Percentiles rank a stretch among this genome's conserved stretches.
phyloP scores from a whole-genome alignment of 2,113 vertebrate genomes.

The Melanerpes formicivorus region DNA sequence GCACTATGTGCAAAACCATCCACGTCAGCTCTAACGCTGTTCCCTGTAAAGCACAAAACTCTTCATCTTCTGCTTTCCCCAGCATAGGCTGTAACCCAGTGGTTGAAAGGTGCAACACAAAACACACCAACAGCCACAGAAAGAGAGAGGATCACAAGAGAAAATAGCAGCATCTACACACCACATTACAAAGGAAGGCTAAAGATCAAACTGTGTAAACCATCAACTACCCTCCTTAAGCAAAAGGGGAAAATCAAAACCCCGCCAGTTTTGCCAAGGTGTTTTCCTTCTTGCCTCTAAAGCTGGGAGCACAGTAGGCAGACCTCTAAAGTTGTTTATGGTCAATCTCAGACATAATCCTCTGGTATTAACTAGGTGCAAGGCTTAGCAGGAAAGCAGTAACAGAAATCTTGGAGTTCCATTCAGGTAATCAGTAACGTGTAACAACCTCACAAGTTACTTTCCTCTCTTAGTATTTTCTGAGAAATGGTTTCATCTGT shows the following conservation, averaged over 20 bases:
- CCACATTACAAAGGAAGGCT: neutral
- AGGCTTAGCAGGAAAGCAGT: neutral
- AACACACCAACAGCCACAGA: neutral
- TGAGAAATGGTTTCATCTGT: constrained; percentile 76
- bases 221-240: neutral
- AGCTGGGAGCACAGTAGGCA: neutral
- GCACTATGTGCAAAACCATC: neutral
- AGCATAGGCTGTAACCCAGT: neutral
- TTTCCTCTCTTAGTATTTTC: constrained; percentile 63
- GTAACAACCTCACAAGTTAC: constrained; percentile 1
- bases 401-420: neutral
- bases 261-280: neutral
- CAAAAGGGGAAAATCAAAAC: neutral
- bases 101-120: neutral
- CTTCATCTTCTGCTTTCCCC: neutral
- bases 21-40: neutral
- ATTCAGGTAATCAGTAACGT: constrained; percentile 7
- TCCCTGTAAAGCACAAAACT: neutral
- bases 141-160: neutral
- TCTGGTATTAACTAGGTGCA: neutral
- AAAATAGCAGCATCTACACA: neutral
- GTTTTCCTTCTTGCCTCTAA: constrained; percentile 7
- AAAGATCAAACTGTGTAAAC: neutral
- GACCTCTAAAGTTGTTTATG: neutral
- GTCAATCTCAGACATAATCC: neutral